Base-by-base conservation (phyloP, 2,113 vertebrate species). In the Barnardius zonarius region DNA sequence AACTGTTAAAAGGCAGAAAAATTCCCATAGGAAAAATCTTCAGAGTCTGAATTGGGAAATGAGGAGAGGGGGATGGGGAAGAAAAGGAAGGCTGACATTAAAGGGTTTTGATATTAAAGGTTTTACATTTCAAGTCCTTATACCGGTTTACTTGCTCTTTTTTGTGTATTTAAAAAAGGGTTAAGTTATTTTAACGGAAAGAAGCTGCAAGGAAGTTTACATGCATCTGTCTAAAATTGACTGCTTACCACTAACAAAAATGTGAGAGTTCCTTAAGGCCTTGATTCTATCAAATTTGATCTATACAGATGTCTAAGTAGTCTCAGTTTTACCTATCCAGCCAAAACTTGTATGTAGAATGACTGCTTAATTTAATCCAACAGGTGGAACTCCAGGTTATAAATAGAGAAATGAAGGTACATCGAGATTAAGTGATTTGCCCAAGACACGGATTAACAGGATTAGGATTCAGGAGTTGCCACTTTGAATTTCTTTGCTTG, bases 371-470 rank as follows among this genome's bases (percentile, higher is more conserved):
- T 70, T 91, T 75, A 88, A 92, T 49, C 27, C 52, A 95, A 86
- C 31, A 94, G 76, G 79, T 88, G 80, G 52, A 88, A 95, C 64
- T 90, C 37, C 41, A 89, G 69, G 59, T 91, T 96, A 95, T 90
- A 96, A 93, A 94, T 93, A 92, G 86, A 66, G 83, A 92, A 87
- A 94, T 41, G 27, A 83, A 97, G 81, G 76, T 86, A 83, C 59
- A 28, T 6, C 66, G 79, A 72, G 76, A 86, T 91, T 83, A 96
- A 95, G 76, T 39, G 95, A 92, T 95, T 94, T 95, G 69, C 68
- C 30, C 81, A 92, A 87, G 9, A 89, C 33, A 76, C 0, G 0
- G 49, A 74, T 74, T 93, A 96, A 93, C 55, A 85, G 37, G 51
- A 95, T 96, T 89, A 96, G 55, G 74, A 91, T 80, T 83, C 52